Conservation (phyloP, 2,888 invertebrate genomes). For the Clitarchus hookeri region DNA sequence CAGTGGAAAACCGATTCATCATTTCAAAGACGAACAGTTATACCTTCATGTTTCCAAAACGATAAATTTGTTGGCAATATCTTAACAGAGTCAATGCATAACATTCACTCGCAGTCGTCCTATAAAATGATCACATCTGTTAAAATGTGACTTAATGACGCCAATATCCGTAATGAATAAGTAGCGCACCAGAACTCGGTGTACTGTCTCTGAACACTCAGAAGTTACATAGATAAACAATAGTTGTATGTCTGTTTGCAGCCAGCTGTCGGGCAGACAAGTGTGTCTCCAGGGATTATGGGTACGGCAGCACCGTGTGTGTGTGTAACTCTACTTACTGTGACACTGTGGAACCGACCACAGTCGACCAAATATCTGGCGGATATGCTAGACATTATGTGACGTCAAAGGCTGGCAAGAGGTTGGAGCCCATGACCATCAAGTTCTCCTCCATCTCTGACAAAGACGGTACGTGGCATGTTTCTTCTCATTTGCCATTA, state of each 20-base stretch:
- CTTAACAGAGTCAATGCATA: no score
- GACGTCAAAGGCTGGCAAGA: background rate
- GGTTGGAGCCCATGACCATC: background rate
- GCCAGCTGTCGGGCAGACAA: background rate
- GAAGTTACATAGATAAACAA: no score
- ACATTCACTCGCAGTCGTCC: no score
- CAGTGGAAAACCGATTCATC: no score
- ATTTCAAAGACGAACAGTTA: no score
- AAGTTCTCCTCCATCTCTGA: background rate
- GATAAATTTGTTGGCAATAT: no score
- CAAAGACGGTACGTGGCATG: background rate
- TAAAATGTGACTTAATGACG: no score
- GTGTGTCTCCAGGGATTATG: background rate
- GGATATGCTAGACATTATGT: background rate
- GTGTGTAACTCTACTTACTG: background rate
- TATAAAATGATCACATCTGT: no score
- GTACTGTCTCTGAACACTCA: no score
- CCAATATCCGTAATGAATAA: no score
- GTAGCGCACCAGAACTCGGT: no score
- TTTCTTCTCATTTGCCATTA: background rate
- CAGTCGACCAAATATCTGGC: background rate
- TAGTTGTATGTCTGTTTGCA: background rate
- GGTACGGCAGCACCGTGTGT: background rate
- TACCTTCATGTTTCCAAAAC: no score
- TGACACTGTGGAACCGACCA: background rate